Base-by-base conservation (phyloP, 1,140 invertebrate genomes). In the Drosophila kohkoa region DNA sequence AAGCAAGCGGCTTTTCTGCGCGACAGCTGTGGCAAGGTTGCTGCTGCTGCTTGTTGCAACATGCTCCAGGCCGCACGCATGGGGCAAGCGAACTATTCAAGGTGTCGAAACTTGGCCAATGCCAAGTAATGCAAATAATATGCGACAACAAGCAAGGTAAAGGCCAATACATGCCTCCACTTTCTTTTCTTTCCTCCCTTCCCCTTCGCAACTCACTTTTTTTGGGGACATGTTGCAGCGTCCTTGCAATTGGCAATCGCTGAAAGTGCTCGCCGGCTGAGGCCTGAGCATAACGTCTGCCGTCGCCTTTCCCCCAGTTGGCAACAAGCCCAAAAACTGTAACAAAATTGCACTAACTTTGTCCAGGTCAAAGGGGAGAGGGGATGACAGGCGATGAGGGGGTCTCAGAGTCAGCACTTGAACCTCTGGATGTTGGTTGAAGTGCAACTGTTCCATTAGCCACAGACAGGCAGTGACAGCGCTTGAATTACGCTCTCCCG, bases 111-210 rank as follows among this genome's bases (percentile, higher is more conserved):
- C 52, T 74, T 52, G 77, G 62, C 69, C 75, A 86, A 69, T 66
- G 69, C 25, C 63, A 72, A 66, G 48, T 25, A 46, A 46, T n/a
- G 10, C 48, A 52, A 25, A 32, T 30, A 11, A 58, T 30, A 43
- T 63, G 81, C 28, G 11, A 32, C 28, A 78, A 49, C 82, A 82
- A 79, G 82, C 82, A 82, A 79, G 82, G 79, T 79, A 79, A 79
- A 66, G 78, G 82, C 68, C 75, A 86, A 28, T 30, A 35, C n/a
- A 10, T n/a, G n/a, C 5, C 32, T 8, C 1, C 30, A 3, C 25
- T 52, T 5, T 11, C 48, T 1, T 7, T 8, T 16, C 8, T 5
- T 49, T 11, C 48, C 5, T 7, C 16, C 46, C 8, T 5, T 49
- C 48, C 3, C 48, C 8, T 10, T 13, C 38, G 25, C 20, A 10